Conservation (phyloP, 2,888 invertebrate species). For the Plagodis dolabraria region DNA sequence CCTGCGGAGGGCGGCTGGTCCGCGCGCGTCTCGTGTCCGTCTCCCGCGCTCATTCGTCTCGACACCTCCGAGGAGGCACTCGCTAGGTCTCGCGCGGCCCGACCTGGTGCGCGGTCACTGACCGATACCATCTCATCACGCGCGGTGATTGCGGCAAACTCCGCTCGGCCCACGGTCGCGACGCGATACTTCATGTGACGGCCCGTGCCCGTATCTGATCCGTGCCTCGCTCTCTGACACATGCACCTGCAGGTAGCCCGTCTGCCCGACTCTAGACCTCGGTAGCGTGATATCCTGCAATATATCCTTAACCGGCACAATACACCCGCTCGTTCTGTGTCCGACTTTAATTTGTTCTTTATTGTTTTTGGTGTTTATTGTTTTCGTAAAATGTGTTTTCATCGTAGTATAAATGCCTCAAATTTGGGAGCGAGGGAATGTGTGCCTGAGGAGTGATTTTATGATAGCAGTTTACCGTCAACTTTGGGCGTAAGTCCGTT, state of each 20-base stretch:
- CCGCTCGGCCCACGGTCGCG: slow-evolving; percentile 41
- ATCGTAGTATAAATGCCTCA: slow-evolving; percentile 58
- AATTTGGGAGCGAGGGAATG: slow-evolving; percentile 49
- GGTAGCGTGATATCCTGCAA: slow-evolving; percentile 74
- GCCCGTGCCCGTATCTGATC: slow-evolving; percentile 30
- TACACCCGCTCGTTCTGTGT: slow-evolving; percentile 66
- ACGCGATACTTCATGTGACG: slow-evolving; percentile 36
- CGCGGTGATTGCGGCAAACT: slow-evolving; percentile 41
- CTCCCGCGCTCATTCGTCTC: slow-evolving; percentile 63
- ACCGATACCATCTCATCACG: slow-evolving; percentile 62
- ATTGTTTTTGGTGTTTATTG: slow-evolving; percentile 80
- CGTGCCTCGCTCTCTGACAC: slow-evolving; percentile 46
- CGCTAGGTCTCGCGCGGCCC: slow-evolving; percentile 44
- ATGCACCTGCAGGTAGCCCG: slow-evolving; percentile 66
- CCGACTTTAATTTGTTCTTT: slow-evolving; percentile 76
- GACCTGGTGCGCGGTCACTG: slow-evolving; percentile 70
- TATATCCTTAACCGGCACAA: slow-evolving; percentile 65
- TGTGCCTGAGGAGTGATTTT: slow-evolving; percentile 46
- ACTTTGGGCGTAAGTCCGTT: slow-evolving; percentile 32
- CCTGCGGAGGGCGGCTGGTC: slow-evolving; percentile 77
- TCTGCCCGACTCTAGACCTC: slow-evolving; percentile 63
- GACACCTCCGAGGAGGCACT: slow-evolving; percentile 66
- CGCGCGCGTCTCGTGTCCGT: slow-evolving; percentile 69
- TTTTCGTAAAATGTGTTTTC: slow-evolving; percentile 73
- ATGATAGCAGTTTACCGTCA: slow-evolving; percentile 42